phyloP scores from a whole-genome alignment of 2,113 vertebrate genomes.

The Prochilodus magdalenae region DNA sequence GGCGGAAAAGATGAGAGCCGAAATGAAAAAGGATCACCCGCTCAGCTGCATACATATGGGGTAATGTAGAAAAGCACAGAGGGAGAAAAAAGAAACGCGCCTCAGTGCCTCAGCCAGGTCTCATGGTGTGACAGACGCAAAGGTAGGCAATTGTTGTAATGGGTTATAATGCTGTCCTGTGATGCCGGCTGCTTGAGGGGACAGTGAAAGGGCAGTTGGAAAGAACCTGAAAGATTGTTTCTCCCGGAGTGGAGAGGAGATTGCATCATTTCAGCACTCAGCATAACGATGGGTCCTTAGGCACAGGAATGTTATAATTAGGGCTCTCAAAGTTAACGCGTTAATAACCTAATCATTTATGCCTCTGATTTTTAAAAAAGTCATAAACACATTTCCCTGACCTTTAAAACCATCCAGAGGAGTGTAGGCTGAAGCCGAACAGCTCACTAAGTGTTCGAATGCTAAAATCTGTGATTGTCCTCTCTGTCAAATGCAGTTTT shows the following conservation, averaged over 20 bases:
- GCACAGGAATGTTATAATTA: neutral
- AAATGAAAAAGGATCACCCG: neutral
- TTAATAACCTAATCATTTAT: no score
- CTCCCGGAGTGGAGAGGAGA: neutral
- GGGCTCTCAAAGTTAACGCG: no score
- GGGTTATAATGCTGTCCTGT: neutral
- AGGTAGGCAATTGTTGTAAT: slow-evolving; percentile 19
- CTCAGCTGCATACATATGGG: neutral
- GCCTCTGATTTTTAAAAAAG: no score
- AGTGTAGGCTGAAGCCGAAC: no score
- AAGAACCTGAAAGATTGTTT: neutral
- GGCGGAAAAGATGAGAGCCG: neutral
- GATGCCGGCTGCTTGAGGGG: neutral
- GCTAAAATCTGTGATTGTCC: no score
- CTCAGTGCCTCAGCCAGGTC: neutral
- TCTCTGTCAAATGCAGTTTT: no score
- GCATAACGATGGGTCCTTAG: neutral
- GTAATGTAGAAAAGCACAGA: neutral
- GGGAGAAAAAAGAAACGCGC: neutral
- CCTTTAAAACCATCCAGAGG: no score
- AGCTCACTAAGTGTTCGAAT: no score
- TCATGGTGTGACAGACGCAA: neutral
- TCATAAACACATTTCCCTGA: no score
- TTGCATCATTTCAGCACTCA: slow-evolving; percentile 5
- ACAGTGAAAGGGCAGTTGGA: neutral